Base-by-base conservation (phyloP, 2,113 vertebrate genomes). In the Tetraodon nigroviridis region DNA sequence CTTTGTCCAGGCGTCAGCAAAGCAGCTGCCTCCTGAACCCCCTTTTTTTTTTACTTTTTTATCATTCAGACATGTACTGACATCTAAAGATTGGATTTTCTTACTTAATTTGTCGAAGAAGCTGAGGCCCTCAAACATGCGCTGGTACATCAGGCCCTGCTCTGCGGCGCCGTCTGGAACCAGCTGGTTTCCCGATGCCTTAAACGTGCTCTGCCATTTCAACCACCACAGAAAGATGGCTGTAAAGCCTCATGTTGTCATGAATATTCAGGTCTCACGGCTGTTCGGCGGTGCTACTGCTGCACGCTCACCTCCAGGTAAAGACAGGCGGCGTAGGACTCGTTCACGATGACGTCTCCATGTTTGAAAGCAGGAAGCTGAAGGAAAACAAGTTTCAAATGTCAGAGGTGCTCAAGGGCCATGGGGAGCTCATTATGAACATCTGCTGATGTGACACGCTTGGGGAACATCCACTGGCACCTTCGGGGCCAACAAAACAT, bases 321-420 rank as follows among this genome's bases (percentile, higher is more conserved):
- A 57, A 91, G 69, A 55, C 90, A 91, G 15, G 77, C 89, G 8
- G 71, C 90, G 2, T 79, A 84, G 16, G 90, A 91, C 20, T 92
- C 90, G 4, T 92, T 92, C 41, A 91, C 71, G 1, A 83, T 24
- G 41, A 51, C 51, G 37, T 87, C 71, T 41, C 88, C 68, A 6
- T 91, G 88, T 74, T 87, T 89, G 71, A 91, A 89, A 0, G 87
- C 57, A 0, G 90, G 90, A 45, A 92, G 59, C 90, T 92, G 22
- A 2, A 60, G 63, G 52, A 27, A 5, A 6, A 29, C 20, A 58
- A 5, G 1, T 15, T 37, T 19, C 24, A 4, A 5, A 51, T 4
- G 21, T 55, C 15, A 63, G 19, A 10, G 10, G 1, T 22, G 15
- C 17, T 52, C n/a, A 47, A 42, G 3, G 27, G 15, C 47, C 14